Percentiles rank a stretch among this genome's conserved stretches.
Conservation (phyloP, 2,888 invertebrate genomes). For the Busseola fusca region DNA sequence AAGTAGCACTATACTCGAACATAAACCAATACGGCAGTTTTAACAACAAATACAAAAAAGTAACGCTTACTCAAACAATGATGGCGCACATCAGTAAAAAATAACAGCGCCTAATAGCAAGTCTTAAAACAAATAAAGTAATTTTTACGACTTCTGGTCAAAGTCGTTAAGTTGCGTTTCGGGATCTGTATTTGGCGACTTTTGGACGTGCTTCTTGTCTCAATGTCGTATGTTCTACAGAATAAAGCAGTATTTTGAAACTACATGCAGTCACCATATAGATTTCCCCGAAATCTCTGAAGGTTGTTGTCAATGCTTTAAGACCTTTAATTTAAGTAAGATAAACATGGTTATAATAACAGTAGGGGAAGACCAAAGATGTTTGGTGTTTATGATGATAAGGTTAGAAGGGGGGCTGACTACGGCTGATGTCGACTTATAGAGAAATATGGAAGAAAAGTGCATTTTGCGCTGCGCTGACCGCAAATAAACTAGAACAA, state of each 20-base stretch:
- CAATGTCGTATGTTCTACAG: neutral
- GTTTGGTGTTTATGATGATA: no score
- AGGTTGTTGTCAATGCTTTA: slow-evolving; percentile 1
- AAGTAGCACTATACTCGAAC: slow-evolving; percentile 36
- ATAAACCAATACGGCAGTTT: slow-evolving; percentile 25
- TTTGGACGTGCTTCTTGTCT: slow-evolving; percentile 29
- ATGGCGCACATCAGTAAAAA: slow-evolving; percentile 18
- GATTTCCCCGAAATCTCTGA: neutral
- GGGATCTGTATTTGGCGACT: slow-evolving; percentile 32
- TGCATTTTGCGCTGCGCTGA: neutral
- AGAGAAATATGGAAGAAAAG: neutral
- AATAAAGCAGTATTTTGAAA: neutral
- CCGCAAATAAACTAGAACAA: fast-evolving
- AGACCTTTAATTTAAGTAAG: neutral
- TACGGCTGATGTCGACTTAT: neutral
- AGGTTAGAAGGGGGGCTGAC: neutral
- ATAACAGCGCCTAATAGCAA: slow-evolving; percentile 14
- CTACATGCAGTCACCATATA: neutral
- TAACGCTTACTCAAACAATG: slow-evolving; percentile 27
- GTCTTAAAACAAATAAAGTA: slow-evolving; percentile 30
- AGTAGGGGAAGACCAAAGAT: neutral
- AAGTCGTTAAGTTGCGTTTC: slow-evolving; percentile 35
- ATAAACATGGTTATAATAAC: neutral
- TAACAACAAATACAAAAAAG: slow-evolving; percentile 11
- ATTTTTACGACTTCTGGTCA: slow-evolving; percentile 47